Evolutionary conservation across 2,797 vertebrate species (phyloP), one percentile per base, ranked within the genome.

Genomic region (Microctenopoma stevenorrisi): DNA sequence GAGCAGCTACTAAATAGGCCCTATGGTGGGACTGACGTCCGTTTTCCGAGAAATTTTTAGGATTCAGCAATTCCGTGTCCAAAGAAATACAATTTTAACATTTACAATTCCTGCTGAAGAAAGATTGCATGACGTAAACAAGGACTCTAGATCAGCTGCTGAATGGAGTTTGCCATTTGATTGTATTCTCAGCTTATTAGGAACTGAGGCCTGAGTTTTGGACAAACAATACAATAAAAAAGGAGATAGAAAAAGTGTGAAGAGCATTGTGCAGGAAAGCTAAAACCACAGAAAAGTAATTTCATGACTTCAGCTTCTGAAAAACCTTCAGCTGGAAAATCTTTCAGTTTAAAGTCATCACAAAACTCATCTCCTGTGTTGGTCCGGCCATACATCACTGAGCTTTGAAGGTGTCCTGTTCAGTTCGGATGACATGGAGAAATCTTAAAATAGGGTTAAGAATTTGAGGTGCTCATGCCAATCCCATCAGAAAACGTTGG

Each of bases 361-460:
- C 13, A 37, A 46, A 64, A 55, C 5, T 16, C 25, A 38, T 55
- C 16, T 61, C 28, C 44, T 59, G 22, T 54, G 2, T 14, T 15
- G 22, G 38, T 7, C 10, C 43, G 37, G 10, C 7, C 14, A 50
- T 15, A 12, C 50, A n/a, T 37, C 18, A 33, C n/a, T 54, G 52
- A 46, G 38, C 43, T 74, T 18, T 64, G 15, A 15, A 66, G 6
- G 72, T 66, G 15, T 38, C 25, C 14, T 47, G 25, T 49, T 7
- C n/a, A 51, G 16, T 72, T 56, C 53, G 1, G 35, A 38, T 46
- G 44, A 46, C 26, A 25, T 18, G 40, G 48, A 14, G 12, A 37
- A 46, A 52, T 67, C 15, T 22, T 18, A 25, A 4, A 60, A 33
- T 6, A 33, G n/a, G 37, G 54, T 59, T 14, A 46, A 53, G 14